Base-by-base conservation (phyloP, 2,888 invertebrate species). In the Trilocha varians region DNA sequence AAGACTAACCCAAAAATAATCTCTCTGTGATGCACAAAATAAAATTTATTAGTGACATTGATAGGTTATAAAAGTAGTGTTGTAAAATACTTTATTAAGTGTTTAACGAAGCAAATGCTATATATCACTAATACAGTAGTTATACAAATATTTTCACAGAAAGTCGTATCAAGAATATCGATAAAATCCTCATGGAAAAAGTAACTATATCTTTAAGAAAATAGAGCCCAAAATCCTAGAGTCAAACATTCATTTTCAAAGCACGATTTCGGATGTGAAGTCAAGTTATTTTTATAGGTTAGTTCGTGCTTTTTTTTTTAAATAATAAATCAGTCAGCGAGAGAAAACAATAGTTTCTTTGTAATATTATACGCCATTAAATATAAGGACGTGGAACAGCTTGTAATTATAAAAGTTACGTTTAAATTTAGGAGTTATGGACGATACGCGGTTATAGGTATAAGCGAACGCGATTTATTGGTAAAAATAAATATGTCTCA, bases 351-450 rank as follows among this genome's bases (percentile, higher is more conserved):
- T 71, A 71, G 72, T 66, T 67, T 75, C 83, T 84, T 85, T 85
- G 85, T 85, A 83, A 85, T 76, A 65, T 68, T 73, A 82, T 78
- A 77, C 72, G 77, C 72, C 71, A 75, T 85, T 77, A 85, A 83
- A 79, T 70, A 68, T 69, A 53, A 61, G 64, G 59, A 65, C 68
- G 68, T 79, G 73, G 83, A 82, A 76, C 64, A 72, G 71, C 70
- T 60, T 59, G 51, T 47, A 46, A 44, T 42, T 48, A 46, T 49
- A 45, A 49, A 44, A 40, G 34, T 41, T 34, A 61, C 53, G 61
- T 60, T 57, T 61, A 53, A 55, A 58, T 66, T 65, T 58, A 49
- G 46, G 34, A 18, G 38, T 13, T 25, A 16, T 18, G 6, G 13
- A 6, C 5, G 13, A 8, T 34, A 25, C 16, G 16, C 11, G 35